phyloP scores from a whole-genome alignment of 2,888 invertebrate species.

The Polydrusus cervinus region DNA sequence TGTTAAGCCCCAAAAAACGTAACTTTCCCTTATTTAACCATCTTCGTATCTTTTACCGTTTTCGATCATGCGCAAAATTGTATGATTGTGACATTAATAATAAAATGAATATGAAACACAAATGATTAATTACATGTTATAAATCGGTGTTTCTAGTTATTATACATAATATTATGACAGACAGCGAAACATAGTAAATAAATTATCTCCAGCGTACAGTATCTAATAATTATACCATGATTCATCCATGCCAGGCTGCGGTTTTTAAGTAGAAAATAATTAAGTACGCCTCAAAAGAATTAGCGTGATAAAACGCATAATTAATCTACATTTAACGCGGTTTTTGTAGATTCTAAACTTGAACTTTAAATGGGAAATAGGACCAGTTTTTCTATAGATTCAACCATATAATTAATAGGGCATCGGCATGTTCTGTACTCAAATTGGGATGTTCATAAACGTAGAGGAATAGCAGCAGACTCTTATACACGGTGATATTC shows the following conservation, averaged over 20 bases:
- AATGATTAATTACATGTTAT: too few species aligned
- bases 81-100: too few species aligned
- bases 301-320: not conserved
- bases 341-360: not conserved
- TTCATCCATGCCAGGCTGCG: not conserved
- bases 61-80: too few species aligned
- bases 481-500: too few species aligned
- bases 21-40: too few species aligned
- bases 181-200: not conserved
- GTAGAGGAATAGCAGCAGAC: too few species aligned
- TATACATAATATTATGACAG: not conserved
- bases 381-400: not conserved
- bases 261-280: not conserved
- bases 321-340: not conserved
- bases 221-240: not conserved
- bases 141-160: too few species aligned
- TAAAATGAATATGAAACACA: too few species aligned
- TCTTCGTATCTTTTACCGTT: too few species aligned
- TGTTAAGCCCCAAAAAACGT: too few species aligned
- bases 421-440: too few species aligned
- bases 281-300: conserved; percentile 8
- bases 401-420: not conserved
- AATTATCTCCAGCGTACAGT: not conserved
- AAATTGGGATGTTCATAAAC: too few species aligned
- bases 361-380: not conserved